Conservation (phyloP, 2,113 vertebrate genomes). For the Pantherophis guttatus region DNA sequence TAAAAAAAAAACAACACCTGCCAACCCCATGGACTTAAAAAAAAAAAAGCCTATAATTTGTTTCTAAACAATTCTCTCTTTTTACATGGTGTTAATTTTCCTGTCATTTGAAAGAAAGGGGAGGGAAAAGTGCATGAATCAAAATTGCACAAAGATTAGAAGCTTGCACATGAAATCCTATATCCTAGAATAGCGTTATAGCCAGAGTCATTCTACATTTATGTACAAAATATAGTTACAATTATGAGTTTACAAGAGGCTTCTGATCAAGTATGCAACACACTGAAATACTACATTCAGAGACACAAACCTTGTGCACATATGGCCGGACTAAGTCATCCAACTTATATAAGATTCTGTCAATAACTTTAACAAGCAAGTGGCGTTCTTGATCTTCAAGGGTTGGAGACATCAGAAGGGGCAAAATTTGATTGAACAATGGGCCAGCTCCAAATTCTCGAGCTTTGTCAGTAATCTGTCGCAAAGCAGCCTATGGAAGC, state of each 20-base stretch:
- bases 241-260: neutral
- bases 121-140: neutral
- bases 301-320: conserved; percentile 88
- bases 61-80: neutral
- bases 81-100: neutral
- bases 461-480: conserved; percentile 98
- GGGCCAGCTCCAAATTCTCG: conserved; percentile 97
- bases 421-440: conserved; percentile 96
- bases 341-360: conserved; percentile 96
- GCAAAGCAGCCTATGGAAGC: conserved; percentile 82
- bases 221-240: neutral
- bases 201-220: neutral
- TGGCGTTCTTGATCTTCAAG: conserved; percentile 98
- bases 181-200: neutral
- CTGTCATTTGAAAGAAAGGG: neutral
- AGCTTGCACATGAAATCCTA: neutral
- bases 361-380: conserved; percentile 97
- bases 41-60: neutral
- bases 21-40: neutral
- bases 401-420: conserved; percentile 95
- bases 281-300: neutral
- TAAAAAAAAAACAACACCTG: neutral
- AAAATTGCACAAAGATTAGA: neutral
- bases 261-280: neutral
- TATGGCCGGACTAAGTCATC: conserved; percentile 97